Evolutionary conservation across 2,113 vertebrate species (phyloP).

Genomic region (Agapornis roseicollis): DNA sequence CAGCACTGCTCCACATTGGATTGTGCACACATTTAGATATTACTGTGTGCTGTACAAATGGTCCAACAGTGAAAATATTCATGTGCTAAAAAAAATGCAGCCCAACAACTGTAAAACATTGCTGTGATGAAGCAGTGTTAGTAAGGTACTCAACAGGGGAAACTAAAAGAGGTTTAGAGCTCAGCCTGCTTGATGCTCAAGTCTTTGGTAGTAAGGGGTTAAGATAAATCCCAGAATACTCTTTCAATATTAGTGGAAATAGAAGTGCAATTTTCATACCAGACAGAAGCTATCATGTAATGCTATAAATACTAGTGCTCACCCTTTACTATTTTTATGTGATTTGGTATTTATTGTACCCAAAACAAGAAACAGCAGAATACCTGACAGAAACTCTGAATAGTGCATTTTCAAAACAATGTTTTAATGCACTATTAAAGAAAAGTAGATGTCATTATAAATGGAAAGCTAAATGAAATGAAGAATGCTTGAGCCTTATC

Average conservation of each 20-base stretch:
- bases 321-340: not conserved
- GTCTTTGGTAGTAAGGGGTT: not conserved
- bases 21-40: not conserved
- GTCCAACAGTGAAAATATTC: accelerated
- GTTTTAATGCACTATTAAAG: not conserved
- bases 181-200: not conserved
- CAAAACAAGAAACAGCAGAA: not conserved
- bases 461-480: not conserved
- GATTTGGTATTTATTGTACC: not conserved
- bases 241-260: not conserved
- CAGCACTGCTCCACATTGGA: not conserved
- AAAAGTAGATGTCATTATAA: not conserved
- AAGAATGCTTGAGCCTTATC: not conserved
- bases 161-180: not conserved
- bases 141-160: not conserved
- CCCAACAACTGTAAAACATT: not conserved
- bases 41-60: accelerated
- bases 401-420: not conserved
- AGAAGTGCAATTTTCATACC: not conserved
- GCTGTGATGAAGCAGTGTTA: not conserved
- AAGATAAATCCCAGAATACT: not conserved
- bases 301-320: not conserved
- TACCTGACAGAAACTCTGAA: not conserved
- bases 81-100: not conserved
- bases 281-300: not conserved